These are phyloP conservation scores for Pygocentrus nattereri DNA, from an alignment of 2,797 vertebrate genomes.

Conservation along the genomic window DNA sequence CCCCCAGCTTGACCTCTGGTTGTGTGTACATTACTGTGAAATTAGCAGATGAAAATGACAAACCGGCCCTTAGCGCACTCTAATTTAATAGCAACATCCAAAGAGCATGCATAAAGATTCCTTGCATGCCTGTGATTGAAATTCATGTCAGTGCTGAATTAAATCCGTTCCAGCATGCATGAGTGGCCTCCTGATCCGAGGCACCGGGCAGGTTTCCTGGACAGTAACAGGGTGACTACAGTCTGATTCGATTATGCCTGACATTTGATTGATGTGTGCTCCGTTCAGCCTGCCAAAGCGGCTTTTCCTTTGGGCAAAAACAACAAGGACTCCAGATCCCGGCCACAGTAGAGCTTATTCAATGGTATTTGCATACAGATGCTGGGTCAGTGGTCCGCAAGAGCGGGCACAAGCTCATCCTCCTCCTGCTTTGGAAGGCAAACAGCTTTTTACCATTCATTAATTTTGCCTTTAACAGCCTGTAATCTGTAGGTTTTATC, in stretches of 20 bases:
- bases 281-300: slow-evolving; percentile 40
- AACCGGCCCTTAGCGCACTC: not conserved
- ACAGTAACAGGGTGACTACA: slow-evolving; percentile 56
- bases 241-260: slow-evolving; percentile 57
- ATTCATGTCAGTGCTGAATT: slow-evolving; percentile 45
- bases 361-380: slow-evolving; percentile 11
- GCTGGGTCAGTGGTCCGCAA: not conserved
- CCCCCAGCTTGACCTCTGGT: too few relatives aligned
- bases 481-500: too few relatives aligned
- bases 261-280: slow-evolving; percentile 60
- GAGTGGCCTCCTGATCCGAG: slow-evolving; percentile 39
- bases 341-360: not conserved
- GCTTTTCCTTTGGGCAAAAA: slow-evolving; percentile 36
- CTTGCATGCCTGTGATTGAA: slow-evolving; percentile 42
- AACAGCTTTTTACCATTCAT: not conserved
- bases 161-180: slow-evolving; percentile 40
- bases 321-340: slow-evolving; percentile 33
- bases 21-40: not conserved
- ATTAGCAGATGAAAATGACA: not conserved
- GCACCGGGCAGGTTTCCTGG: slow-evolving; percentile 47
- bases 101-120: slow-evolving; percentile 28
- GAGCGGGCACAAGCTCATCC: not conserved
- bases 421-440: not conserved
- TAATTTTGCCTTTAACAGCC: not conserved
- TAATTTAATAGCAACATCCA: slow-evolving; percentile 36